These are phyloP conservation scores for Agapornis canus DNA, from an alignment of 2,797 vertebrate genomes.

Conservation along the genomic window DNA sequence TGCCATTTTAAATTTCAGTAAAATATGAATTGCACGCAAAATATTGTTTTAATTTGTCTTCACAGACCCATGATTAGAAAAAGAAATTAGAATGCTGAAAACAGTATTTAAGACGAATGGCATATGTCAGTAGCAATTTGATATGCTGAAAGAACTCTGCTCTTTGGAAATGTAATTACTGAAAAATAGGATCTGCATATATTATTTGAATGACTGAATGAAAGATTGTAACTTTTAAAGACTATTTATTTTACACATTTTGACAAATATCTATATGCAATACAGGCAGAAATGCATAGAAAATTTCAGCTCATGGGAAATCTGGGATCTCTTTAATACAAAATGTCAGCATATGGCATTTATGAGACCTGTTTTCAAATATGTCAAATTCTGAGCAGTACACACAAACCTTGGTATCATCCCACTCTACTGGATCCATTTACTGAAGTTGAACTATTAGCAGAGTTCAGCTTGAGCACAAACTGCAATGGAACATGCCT, in stretches of 20 bases:
- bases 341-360: not conserved
- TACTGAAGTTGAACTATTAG: not conserved
- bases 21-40: slow-evolving; percentile 74
- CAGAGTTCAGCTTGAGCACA: not conserved
- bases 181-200: slow-evolving; percentile 49
- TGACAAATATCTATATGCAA: not conserved
- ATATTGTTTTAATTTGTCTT: slow-evolving; percentile 74
- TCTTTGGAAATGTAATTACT: slow-evolving; percentile 69
- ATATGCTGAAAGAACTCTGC: slow-evolving; percentile 60
- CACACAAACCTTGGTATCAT: not conserved
- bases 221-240: slow-evolving; percentile 21
- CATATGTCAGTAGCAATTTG: slow-evolving; percentile 58
- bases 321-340: not conserved
- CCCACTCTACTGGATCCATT: not conserved
- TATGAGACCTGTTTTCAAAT: not conserved
- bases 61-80: slow-evolving; percentile 52
- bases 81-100: slow-evolving; percentile 68
- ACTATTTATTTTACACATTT: not conserved
- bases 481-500: accelerated
- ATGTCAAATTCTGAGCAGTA: not conserved
- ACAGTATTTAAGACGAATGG: slow-evolving; percentile 70
- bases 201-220: slow-evolving; percentile 35
- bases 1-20: slow-evolving; percentile 56
- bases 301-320: not conserved
- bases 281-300: accelerated